Percentiles rank a stretch among this genome's conserved stretches.
Evolutionary conservation across 2,113 vertebrate species (phyloP).

Genomic region (Canis aureus): DNA sequence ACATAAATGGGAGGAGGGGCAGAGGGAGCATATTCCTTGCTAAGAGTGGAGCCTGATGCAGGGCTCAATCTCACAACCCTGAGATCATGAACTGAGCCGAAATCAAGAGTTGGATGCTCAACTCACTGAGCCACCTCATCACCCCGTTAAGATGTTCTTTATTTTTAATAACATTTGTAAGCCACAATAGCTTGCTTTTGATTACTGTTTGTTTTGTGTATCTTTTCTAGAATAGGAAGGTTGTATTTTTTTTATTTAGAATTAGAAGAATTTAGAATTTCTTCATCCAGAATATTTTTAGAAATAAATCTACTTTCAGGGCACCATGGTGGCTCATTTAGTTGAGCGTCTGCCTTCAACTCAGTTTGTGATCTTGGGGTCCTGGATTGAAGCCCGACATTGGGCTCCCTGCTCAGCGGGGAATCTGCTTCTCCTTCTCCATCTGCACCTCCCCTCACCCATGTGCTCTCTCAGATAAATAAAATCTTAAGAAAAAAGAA

Average conservation of each 20-base stretch:
- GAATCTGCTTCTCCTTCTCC: background rate
- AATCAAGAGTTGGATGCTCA: background rate
- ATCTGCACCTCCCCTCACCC: background rate
- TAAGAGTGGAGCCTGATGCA: background rate
- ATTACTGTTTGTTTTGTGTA: background rate
- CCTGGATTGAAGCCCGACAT: background rate
- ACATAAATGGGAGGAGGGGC: background rate
- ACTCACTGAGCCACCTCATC: background rate
- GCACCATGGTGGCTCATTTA: background rate
- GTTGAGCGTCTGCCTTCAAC: background rate
- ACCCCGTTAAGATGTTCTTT: background rate
- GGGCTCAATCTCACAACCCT: background rate
- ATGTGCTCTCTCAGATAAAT: too few species aligned
- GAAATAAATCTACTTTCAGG: background rate
- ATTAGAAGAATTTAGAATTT: background rate
- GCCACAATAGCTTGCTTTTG: background rate
- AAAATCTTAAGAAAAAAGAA: background rate
- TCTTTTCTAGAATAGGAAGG: background rate
- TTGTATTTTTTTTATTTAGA: background rate
- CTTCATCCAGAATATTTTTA: background rate
- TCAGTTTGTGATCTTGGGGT: background rate
- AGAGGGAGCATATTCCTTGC: background rate
- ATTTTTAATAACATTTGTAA: conserved; percentile 30
- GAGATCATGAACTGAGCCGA: background rate
- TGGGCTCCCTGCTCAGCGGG: background rate